Evolutionary conservation across 2,888 invertebrate species (phyloP).

Genomic region (Pandemis corylana): DNA sequence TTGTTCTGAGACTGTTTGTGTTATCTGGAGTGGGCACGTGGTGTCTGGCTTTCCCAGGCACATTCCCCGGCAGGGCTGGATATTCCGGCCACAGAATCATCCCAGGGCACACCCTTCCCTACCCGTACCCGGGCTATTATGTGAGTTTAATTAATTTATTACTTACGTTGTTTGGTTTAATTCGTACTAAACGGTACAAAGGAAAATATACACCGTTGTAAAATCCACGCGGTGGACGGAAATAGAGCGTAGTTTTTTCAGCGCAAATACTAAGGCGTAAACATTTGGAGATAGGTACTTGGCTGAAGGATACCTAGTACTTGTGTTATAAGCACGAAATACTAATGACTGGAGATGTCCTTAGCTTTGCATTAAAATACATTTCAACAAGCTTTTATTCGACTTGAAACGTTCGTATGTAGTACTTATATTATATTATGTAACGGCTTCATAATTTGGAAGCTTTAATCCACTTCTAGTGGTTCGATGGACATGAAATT

Average conservation of each 20-base stretch:
- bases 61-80: background rate
- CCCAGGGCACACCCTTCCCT: slow-evolving; percentile 27
- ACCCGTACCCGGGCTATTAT: slow-evolving; percentile 17
- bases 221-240: slow-evolving; percentile 1
- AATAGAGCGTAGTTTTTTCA: slow-evolving; percentile 11
- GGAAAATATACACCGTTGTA: slow-evolving; percentile 17
- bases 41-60: slow-evolving; percentile 18
- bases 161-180: slow-evolving; percentile 4
- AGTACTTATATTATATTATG: no score
- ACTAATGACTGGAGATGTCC: no score
- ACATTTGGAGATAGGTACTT: slow-evolving; percentile 6
- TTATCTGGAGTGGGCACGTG: slow-evolving; percentile 30
- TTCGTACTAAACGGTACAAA: slow-evolving; percentile 14
- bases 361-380: background rate
- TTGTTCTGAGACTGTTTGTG: slow-evolving; percentile 20
- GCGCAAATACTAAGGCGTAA: slow-evolving; percentile 1
- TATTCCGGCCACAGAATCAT: slow-evolving; percentile 23
- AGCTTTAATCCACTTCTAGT: no score
- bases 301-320: background rate
- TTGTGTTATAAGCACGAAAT: background rate
- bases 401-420: no score
- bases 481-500: no score
- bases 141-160: slow-evolving; percentile 21
- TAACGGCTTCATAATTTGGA: no score
- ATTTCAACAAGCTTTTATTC: background rate